Base-by-base conservation (phyloP, 1,140 invertebrate species). In the Ephestia elutella region DNA sequence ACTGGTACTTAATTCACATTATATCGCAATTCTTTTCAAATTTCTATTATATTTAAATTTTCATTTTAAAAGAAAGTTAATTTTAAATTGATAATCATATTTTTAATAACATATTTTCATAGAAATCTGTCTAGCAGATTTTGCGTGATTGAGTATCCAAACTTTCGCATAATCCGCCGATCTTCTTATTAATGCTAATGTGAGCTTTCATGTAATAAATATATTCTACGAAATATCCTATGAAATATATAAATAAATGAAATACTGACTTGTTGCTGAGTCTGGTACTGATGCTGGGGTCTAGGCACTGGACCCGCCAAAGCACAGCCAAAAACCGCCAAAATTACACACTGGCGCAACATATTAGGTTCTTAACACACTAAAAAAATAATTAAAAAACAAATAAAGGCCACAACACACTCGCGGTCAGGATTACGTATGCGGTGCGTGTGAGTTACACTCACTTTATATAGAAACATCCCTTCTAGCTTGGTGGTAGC, bases 401-500 rank as follows among this genome's bases (percentile, higher is more conserved):
- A 60, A 64, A 54, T 67, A 71, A 75, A 66, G 64, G 63, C 66
- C 78, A 85, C 75, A 65, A 69, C 77, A 84, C 84, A 82, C 72
- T 62, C 84, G 78, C 84, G 75, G 54, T 61, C 56, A 59, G 50
- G 61, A 72, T 71, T 58, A 77, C 75, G 77, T 78, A 65, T 79
- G 68, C 66, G 65, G 58, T 79, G 73, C 75, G 72, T 77, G 75
- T 70, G 57, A 54, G 59, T 62, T 55, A 77, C 75, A 76, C 67
- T 82, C 75, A 78, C 80, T 82, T 75, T 87, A 87, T 87, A 87
- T 87, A 87, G 68, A 70, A 68, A 49, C 82, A 86, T 77, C 84
- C 84, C 81, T 84, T 80, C 84, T 85, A 73, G 60, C 55, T 62
- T 63, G 61, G 65, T 49, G 61, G 51, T 63, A 70, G 78, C 68